phyloP scores from a whole-genome alignment of 2,113 vertebrate species.

The Struthio camelus region DNA sequence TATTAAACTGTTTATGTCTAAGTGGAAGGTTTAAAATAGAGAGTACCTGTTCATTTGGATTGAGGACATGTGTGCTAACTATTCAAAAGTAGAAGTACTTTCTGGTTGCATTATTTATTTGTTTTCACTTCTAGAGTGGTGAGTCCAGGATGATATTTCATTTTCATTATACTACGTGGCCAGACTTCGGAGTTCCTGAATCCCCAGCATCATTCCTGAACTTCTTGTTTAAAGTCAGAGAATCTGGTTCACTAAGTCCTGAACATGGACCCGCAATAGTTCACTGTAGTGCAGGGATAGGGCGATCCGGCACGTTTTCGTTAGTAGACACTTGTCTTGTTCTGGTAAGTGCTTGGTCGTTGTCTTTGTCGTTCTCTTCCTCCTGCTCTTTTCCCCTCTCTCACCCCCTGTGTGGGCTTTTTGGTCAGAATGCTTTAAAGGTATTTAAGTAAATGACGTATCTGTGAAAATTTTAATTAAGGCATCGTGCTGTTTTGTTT shows the following conservation, averaged over 20 bases:
- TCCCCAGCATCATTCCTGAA: conserved; percentile 97
- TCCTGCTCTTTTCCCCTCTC: neutral
- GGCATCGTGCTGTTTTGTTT: neutral
- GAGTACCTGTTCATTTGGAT: neutral
- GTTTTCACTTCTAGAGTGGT: conserved; percentile 80
- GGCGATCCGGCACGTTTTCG: conserved; percentile 93
- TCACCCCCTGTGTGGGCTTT: neutral
- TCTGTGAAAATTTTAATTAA: neutral
- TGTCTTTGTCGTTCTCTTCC: neutral
- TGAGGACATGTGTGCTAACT: neutral
- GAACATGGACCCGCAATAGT: conserved; percentile 89
- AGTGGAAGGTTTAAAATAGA: neutral
- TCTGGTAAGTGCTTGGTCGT: conserved; percentile 81
- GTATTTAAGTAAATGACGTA: neutral
- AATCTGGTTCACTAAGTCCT: conserved; percentile 86
- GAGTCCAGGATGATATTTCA: conserved; percentile 92
- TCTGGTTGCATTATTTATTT: conserved; percentile 18
- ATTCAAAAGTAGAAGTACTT: neutral
- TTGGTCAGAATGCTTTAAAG: neutral
- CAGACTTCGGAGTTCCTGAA: conserved; percentile 98
- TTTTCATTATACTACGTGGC: conserved; percentile 99
- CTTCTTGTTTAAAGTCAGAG: conserved; percentile 94
- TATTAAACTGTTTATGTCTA: neutral
- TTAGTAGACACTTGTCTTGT: conserved; percentile 95
- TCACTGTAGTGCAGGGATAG: conserved; percentile 97